Evolutionary conservation across 2,888 invertebrate genomes (phyloP).

Genomic region (Andrena minutula): DNA sequence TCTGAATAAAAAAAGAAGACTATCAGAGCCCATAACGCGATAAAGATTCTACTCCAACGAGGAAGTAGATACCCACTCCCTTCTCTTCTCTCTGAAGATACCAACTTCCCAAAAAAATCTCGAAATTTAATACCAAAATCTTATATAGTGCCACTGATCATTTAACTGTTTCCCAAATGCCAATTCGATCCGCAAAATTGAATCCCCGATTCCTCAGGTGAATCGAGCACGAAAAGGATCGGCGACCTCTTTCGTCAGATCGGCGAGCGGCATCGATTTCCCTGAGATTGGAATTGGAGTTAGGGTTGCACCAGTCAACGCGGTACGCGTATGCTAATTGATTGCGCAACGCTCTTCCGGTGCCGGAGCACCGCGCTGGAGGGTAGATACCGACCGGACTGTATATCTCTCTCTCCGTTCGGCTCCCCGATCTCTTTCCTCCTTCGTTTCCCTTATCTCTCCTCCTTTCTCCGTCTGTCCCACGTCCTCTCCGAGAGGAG

Average conservation of each 20-base stretch:
- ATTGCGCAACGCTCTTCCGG: conserved; percentile 70
- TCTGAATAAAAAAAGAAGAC: background rate
- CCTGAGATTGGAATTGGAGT: conserved; percentile 57
- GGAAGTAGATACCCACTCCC: too few species aligned
- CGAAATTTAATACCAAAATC: too few species aligned
- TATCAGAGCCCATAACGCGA: background rate
- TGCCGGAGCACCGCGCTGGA: conserved; percentile 41
- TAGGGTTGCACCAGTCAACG: conserved; percentile 59
- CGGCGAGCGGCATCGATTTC: conserved; percentile 50
- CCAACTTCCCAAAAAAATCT: too few species aligned
- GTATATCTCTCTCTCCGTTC: conserved; percentile 3
- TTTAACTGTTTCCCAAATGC: too few species aligned
- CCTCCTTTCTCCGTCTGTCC: conserved; percentile 30
- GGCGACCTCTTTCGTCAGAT: conserved; percentile 8
- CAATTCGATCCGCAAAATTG: too few species aligned
- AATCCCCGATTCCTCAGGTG: too few species aligned
- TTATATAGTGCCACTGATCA: too few species aligned
- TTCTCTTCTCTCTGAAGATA: too few species aligned
- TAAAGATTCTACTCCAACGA: background rate
- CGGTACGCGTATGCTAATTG: conserved; percentile 67
- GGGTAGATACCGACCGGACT: conserved; percentile 51
- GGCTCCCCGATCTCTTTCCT: conserved; percentile 12
- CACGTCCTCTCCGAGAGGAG: conserved; percentile 38
- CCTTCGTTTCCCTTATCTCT: conserved; percentile 31
- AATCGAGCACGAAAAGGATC: conserved; percentile 19